A percentile compares a stretch with the other conserved stretches of the same genome.
Evolutionary conservation across 1,140 invertebrate species (phyloP).

Genomic region (Phortica variegata): DNA sequence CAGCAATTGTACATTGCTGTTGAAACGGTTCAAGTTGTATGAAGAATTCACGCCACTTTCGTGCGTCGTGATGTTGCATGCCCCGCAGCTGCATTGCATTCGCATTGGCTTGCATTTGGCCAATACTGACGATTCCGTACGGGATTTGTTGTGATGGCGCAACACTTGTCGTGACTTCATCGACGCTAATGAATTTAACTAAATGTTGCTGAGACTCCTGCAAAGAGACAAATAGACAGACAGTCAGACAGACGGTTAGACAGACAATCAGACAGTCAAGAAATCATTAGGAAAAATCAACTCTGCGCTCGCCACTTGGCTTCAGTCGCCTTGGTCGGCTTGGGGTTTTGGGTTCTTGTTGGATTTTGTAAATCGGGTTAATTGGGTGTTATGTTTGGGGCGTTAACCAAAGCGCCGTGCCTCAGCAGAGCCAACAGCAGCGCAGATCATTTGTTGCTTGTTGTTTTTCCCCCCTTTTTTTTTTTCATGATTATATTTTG

Average conservation of each 20-base stretch:
- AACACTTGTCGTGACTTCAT: conserved; percentile 57
- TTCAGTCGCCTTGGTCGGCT: neutral
- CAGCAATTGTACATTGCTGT: conserved; percentile 58
- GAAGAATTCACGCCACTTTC: conserved; percentile 67
- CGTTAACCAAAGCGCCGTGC: conserved; percentile 27
- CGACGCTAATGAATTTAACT: conserved; percentile 57
- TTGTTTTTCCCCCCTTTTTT: no score
- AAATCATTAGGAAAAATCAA: conserved; percentile 4
- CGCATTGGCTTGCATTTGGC: conserved; percentile 14
- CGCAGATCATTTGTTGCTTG: conserved; percentile 33
- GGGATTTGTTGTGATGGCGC: conserved; percentile 55
- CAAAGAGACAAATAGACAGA: conserved; percentile 20
- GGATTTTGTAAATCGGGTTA: conserved; percentile 45
- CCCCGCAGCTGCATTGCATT: conserved; percentile 61
- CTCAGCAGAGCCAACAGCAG: no score
- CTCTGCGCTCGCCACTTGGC: neutral
- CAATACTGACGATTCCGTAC: conserved; percentile 27
- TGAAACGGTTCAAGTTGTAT: conserved; percentile 62
- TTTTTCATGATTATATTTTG: no score
- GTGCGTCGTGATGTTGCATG: conserved; percentile 61
- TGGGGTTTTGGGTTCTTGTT: conserved; percentile 14
- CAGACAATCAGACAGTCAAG: neutral
- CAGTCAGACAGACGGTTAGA: conserved; percentile 8
- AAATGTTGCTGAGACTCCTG: conserved; percentile 27
- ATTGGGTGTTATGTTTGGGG: conserved; percentile 42